These are phyloP conservation scores for Sphenodon punctatus DNA, from an alignment of 2,797 vertebrate genomes.

Conservation along the genomic window DNA sequence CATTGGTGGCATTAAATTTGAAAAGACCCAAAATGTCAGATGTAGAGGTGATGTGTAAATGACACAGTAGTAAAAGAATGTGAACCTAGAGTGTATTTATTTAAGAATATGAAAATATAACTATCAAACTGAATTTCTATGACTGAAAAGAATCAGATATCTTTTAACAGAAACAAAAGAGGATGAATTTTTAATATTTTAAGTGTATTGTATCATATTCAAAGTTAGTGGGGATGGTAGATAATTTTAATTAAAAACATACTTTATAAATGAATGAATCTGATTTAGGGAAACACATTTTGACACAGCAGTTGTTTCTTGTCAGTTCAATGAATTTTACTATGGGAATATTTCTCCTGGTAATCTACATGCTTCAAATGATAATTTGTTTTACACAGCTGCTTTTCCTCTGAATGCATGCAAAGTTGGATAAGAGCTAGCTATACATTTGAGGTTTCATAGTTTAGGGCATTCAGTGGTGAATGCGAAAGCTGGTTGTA, in stretches of 20 bases:
- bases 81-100: too few relatives aligned
- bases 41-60: too few relatives aligned
- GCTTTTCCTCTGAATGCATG: constrained; percentile 29
- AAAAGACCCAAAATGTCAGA: too few relatives aligned
- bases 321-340: constrained; percentile 71
- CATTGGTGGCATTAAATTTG: too few relatives aligned
- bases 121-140: too few relatives aligned
- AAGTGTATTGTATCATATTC: neutral
- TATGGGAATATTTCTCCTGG: constrained; percentile 65
- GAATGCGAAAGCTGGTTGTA: neutral
- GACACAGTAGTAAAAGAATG: too few relatives aligned
- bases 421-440: neutral
- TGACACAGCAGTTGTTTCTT: constrained; percentile 74
- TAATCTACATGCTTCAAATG: constrained; percentile 60
- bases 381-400: constrained; percentile 60
- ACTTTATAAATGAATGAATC: constrained; percentile 53
- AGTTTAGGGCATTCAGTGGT: neutral
- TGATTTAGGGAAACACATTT: constrained; percentile 62
- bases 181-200: neutral
- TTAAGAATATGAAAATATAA: too few relatives aligned
- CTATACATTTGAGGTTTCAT: neutral
- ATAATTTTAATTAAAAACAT: constrained; percentile 58
- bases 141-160: too few relatives aligned
- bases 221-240: neutral
- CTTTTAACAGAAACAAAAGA: too few relatives aligned